phyloP scores from a whole-genome alignment of 1,140 invertebrate genomes.

The Macrosteles quadrilineatus region DNA sequence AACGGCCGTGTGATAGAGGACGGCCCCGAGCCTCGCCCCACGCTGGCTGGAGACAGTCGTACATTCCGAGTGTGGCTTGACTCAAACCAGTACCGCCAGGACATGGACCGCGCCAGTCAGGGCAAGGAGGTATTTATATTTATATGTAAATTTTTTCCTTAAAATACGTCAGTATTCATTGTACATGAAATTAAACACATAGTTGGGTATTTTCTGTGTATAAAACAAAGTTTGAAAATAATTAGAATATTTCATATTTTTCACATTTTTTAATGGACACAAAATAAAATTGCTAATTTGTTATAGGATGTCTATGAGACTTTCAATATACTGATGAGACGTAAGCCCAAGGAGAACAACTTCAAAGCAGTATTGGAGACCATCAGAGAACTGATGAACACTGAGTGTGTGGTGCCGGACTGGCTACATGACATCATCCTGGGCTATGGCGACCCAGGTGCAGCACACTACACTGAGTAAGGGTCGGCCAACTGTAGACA shows the following conservation, averaged over 20 bases:
- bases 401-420: slow-evolving; percentile 97
- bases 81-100: slow-evolving; percentile 93
- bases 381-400: slow-evolving; percentile 98
- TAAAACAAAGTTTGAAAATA: slow-evolving; percentile 17
- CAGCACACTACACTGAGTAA: slow-evolving; percentile 91
- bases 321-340: slow-evolving; percentile 96
- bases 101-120: slow-evolving; percentile 81
- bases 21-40: slow-evolving; percentile 85
- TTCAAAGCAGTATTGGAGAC: slow-evolving; percentile 99
- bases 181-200: background rate
- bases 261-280: too few species aligned
- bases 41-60: slow-evolving; percentile 83
- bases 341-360: slow-evolving; percentile 99
- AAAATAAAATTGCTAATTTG: background rate
- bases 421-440: slow-evolving; percentile 98
- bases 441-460: slow-evolving; percentile 95
- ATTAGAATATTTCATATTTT: too few species aligned
- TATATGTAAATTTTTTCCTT: too few species aligned
- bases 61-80: slow-evolving; percentile 95
- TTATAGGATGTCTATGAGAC: slow-evolving; percentile 87
- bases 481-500: too few species aligned
- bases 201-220: background rate
- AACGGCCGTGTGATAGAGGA: slow-evolving; percentile 97
- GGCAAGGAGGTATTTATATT: slow-evolving; percentile 63
- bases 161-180: background rate